These are phyloP conservation scores for Coracopsis vasa DNA, from an alignment of 2,113 vertebrate species.

Conservation along the genomic window DNA sequence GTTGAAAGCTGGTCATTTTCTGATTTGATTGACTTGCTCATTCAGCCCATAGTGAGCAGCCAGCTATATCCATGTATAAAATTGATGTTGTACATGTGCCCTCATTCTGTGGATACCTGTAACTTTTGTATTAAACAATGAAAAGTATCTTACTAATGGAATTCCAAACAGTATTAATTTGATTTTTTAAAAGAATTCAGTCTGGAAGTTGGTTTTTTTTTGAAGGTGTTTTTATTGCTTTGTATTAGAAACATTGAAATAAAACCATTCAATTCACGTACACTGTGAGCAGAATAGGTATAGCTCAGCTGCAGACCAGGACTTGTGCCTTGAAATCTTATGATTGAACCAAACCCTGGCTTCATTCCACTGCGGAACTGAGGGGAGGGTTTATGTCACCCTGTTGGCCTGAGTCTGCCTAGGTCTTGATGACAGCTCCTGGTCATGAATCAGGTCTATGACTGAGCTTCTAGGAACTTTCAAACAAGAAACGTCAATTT, in stretches of 20 bases:
- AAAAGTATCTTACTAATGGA: neutral
- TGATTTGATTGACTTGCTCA: neutral
- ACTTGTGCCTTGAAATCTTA: neutral
- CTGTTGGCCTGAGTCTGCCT: neutral
- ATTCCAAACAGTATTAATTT: neutral
- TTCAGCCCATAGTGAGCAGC: neutral
- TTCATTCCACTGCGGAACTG: accelerated
- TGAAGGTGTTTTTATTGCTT: neutral
- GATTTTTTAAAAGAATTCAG: neutral
- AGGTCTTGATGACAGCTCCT: neutral
- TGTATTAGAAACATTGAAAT: neutral
- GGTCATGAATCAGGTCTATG: neutral
- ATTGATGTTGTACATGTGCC: neutral
- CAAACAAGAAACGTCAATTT: neutral
- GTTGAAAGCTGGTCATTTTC: neutral
- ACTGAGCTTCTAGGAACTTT: neutral
- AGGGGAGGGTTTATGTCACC: neutral
- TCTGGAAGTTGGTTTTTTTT: neutral
- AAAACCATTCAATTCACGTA: neutral
- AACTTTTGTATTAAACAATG: neutral
- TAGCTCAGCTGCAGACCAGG: neutral
- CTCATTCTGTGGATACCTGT: neutral
- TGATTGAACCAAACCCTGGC: neutral
- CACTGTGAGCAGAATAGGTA: neutral
- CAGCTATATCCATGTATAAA: neutral